Evolutionary conservation across 2,113 vertebrate genomes (phyloP).

Genomic region (Scomber colias): DNA sequence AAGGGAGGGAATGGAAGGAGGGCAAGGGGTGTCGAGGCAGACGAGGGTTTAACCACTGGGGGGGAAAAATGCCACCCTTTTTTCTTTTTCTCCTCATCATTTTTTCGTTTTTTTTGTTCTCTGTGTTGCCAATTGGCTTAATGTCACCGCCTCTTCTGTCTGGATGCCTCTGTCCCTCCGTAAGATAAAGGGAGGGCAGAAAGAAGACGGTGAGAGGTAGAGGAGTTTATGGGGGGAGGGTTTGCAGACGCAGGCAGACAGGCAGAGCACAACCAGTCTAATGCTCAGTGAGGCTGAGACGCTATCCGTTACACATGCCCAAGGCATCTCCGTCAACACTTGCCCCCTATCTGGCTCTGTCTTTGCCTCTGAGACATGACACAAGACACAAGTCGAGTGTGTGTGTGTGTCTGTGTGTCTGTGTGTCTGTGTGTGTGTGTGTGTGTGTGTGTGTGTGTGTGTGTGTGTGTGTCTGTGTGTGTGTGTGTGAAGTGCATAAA

Average conservation of each 20-base stretch:
- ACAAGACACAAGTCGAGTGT: constrained; percentile 1
- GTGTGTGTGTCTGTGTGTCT: too few relatives aligned
- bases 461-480: not conserved
- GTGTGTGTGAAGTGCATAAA: constrained; percentile 19
- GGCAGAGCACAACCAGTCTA: constrained; percentile 57
- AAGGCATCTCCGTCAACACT: constrained; percentile 57
- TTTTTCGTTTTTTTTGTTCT: constrained; percentile 17
- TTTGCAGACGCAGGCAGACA: constrained; percentile 29
- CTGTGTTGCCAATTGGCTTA: constrained; percentile 41
- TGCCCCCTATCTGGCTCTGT: constrained; percentile 39
- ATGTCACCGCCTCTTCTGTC: constrained; percentile 58
- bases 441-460: not conserved
- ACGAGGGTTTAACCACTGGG: constrained; percentile 32
- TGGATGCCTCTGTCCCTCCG: constrained; percentile 23
- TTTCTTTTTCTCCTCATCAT: constrained; percentile 4
- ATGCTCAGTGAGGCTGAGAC: constrained; percentile 66
- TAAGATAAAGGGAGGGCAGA: constrained; percentile 19
- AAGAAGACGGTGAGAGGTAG: constrained; percentile 22
- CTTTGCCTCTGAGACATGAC: constrained; percentile 40
- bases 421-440: constrained; percentile 2
- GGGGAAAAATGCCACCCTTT: not conserved
- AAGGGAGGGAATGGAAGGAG: constrained; percentile 14
- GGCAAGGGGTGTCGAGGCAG: constrained; percentile 28
- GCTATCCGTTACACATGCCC: constrained; percentile 69
- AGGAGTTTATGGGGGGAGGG: not conserved